Conservation (phyloP, 1,140 invertebrate genomes). For the Zaprionus lachaisei region DNA sequence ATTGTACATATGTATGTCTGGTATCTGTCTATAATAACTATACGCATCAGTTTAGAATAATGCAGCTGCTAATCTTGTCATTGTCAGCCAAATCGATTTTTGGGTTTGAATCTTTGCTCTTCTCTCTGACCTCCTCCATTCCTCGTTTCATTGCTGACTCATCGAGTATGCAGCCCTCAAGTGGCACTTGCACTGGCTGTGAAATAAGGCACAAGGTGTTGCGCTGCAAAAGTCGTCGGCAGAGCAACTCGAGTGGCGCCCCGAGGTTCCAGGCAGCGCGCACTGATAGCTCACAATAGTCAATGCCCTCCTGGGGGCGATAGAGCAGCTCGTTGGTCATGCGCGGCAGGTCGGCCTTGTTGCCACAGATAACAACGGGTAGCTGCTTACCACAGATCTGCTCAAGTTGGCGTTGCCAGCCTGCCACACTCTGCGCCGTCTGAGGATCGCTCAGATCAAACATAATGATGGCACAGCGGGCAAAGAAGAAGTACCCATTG, state of each 20-base stretch:
- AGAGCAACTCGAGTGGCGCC: conserved; percentile 24
- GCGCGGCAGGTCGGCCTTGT: conserved; percentile 35
- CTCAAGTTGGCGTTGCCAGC: conserved; percentile 13
- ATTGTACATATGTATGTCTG: too few relatives aligned
- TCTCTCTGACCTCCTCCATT: conserved; percentile 15
- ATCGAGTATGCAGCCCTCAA: neutral
- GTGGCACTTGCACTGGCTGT: conserved; percentile 6
- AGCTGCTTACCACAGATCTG: conserved; percentile 26
- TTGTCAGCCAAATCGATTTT: neutral
- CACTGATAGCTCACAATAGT: conserved; percentile 36
- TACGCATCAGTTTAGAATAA: neutral
- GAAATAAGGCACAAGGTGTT: conserved; percentile 15
- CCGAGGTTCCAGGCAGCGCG: conserved; percentile 30
- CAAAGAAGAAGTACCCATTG: conserved; percentile 37
- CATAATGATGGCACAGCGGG: conserved; percentile 40
- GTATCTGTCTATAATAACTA: neutral
- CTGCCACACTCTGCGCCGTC: conserved; percentile 14
- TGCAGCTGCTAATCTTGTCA: neutral
- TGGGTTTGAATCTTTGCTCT: neutral
- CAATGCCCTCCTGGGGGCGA: neutral
- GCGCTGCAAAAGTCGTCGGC: conserved; percentile 12
- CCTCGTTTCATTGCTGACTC: neutral
- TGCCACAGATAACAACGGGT: conserved; percentile 40
- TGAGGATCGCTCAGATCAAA: conserved; percentile 29
- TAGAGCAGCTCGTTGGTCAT: conserved; percentile 5